phyloP scores from a whole-genome alignment of 1,140 invertebrate species.

The Cephus cinctus region DNA sequence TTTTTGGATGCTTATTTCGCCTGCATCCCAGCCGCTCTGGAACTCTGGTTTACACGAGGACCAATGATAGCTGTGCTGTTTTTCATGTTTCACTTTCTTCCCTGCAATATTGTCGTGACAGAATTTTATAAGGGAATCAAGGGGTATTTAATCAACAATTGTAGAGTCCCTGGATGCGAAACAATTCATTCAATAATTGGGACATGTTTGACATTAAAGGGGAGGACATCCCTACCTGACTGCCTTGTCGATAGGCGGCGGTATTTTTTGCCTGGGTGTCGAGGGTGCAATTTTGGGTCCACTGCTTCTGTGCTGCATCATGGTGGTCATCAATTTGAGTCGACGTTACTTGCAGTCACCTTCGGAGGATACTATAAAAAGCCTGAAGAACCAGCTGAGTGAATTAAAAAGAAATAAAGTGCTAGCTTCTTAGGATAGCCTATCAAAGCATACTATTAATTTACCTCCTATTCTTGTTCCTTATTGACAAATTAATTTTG shows the following conservation, averaged over 20 bases:
- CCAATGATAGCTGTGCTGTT: conserved; percentile 75
- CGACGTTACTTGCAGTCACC: conserved; percentile 56
- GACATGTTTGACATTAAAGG: too few species aligned
- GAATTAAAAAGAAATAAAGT: neutral
- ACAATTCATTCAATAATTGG: neutral
- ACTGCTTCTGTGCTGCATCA: conserved; percentile 83
- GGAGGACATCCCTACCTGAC: conserved; percentile 97
- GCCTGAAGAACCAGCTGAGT: conserved; percentile 43
- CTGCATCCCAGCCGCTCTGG: conserved; percentile 87
- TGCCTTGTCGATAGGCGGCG: conserved; percentile 96
- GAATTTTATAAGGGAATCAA: conserved; percentile 97
- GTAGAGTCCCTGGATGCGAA: too few species aligned
- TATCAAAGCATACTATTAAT: too few species aligned
- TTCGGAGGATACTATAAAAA: conserved; percentile 47
- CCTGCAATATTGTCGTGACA: conserved; percentile 89
- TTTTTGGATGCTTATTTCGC: conserved; percentile 95
- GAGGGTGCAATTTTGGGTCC: conserved; percentile 97
- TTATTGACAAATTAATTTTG: too few species aligned
- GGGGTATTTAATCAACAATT: too few species aligned
- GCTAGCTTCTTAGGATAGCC: too few species aligned
- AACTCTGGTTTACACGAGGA: conserved; percentile 87
- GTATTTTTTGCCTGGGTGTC: conserved; percentile 93
- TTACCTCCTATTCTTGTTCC: too few species aligned
- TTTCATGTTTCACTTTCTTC: conserved; percentile 81
- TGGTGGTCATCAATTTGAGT: conserved; percentile 77